A percentile compares a stretch with the other conserved stretches of the same genome.
Conservation (phyloP, 2,113 vertebrate genomes). For the Psettodes erumei region DNA sequence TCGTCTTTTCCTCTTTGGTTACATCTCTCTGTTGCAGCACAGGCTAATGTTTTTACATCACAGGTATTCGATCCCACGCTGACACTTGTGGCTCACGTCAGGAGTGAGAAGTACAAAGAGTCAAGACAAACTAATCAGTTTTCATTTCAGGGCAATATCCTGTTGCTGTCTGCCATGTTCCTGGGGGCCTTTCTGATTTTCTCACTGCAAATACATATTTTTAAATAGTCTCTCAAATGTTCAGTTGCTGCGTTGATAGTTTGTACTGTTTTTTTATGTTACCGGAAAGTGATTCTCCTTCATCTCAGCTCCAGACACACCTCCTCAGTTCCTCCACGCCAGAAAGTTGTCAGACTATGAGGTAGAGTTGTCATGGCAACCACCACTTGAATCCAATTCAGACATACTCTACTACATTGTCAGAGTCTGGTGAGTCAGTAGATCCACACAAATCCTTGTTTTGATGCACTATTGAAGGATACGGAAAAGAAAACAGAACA, state of each 20-base stretch:
- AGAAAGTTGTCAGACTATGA: slow-evolving; percentile 92
- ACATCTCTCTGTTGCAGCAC: slow-evolving; percentile 46
- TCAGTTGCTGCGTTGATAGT: slow-evolving; percentile 13
- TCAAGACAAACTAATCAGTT: slow-evolving; percentile 37
- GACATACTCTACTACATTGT: slow-evolving; percentile 94
- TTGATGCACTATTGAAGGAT: not conserved
- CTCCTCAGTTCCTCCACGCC: slow-evolving; percentile 88
- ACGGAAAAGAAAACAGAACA: not conserved
- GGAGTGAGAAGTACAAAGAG: slow-evolving; percentile 3
- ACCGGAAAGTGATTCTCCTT: slow-evolving; percentile 72
- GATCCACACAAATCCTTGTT: slow-evolving; percentile 28
- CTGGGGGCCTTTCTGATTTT: not conserved
- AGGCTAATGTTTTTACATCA: slow-evolving; percentile 59
- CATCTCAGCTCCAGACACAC: slow-evolving; percentile 91
- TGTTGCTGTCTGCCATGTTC: not conserved
- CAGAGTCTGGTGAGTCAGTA: slow-evolving; percentile 90
- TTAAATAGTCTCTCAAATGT: slow-evolving; percentile 12
- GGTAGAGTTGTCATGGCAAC: slow-evolving; percentile 94
- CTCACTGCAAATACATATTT: slow-evolving; percentile 9
- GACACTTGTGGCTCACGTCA: slow-evolving; percentile 1
- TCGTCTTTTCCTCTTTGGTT: slow-evolving; percentile 40
- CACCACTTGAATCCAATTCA: slow-evolving; percentile 91
- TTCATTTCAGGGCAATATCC: slow-evolving; percentile 49
- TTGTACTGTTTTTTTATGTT: slow-evolving; percentile 8
- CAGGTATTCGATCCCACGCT: slow-evolving; percentile 49